Evolutionary conservation across 2,113 vertebrate species (phyloP).

Genomic region (Ciconia boyciana): DNA sequence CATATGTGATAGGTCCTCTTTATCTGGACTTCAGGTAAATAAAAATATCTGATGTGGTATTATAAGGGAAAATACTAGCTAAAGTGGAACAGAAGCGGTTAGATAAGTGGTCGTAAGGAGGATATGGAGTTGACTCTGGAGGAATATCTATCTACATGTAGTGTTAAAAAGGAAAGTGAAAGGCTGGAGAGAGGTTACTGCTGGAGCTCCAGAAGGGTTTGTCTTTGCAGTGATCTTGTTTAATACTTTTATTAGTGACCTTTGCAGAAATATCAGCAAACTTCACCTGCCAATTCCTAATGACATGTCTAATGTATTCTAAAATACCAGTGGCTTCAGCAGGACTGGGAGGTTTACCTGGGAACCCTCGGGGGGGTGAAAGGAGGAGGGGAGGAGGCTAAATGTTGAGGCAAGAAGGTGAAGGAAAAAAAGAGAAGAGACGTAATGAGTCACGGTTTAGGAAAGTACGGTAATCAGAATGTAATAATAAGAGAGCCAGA

Average conservation of each 20-base stretch:
- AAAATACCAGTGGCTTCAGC: not conserved
- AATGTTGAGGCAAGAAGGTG: not conserved
- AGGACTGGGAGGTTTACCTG: not conserved
- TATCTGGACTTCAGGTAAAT: not conserved
- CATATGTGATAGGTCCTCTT: not conserved
- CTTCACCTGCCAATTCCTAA: not conserved
- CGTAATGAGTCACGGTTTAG: not conserved
- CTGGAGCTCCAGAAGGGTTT: not conserved
- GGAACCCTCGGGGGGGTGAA: not conserved
- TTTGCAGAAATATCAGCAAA: constrained; percentile 23
- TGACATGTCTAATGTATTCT: not conserved
- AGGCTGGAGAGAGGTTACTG: not conserved
- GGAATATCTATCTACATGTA: not conserved
- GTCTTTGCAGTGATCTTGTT: not conserved
- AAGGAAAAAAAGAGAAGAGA: not conserved
- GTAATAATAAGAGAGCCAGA: not conserved
- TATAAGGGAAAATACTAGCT: not conserved
- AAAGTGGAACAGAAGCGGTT: not conserved
- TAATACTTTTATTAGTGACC: constrained; percentile 3
- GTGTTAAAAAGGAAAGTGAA: not conserved
- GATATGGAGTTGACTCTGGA: not conserved
- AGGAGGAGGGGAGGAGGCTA: not conserved
- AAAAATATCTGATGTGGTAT: not conserved
- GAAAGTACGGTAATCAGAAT: not conserved
- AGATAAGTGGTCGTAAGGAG: not conserved